Base-by-base conservation (phyloP, 53 echinoderm and acorn worm genomes). In the Zoroaster sp. region DNA sequence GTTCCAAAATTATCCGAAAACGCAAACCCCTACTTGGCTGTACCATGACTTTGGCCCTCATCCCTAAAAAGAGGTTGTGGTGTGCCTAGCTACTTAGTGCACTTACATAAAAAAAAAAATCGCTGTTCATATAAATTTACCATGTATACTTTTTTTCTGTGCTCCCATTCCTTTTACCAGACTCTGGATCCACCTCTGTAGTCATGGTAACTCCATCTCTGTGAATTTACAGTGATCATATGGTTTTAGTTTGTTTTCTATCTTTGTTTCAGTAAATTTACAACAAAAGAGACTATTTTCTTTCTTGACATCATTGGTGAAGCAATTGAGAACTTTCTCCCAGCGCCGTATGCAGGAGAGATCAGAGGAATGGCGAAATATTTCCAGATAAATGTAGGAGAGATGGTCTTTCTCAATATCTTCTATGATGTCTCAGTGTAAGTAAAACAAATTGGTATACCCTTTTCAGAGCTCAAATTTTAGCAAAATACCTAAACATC, bases 341-440 rank as follows among this genome's bases (percentile, higher is more conserved):
- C 97, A 3, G 35, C 79, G 14, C 97, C 97, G 0, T 97, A 97
- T 49, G 81, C 93, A 11, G 91, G 83, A 5, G 97, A 97, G 86
- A 94, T 97, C 43, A 88, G 47, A 51, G 94, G 97, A 0, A 91
- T 97, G 5, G 94, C 97, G 40, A 94, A 97, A 15, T 67, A 75
- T 12, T 13, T 92, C n/a, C 47, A 86, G 18, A 59, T 97, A 14
- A 87, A 82, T 6, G 49, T 94, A 14, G 97, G 97, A 15, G 89
- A 95, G 65, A 74, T 97, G 2, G 66, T 94, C 0, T 40, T 81
- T 1, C 15, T 92, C 1, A 97, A 94, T 68, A 90, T 95, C 44
- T 66, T 97, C 38, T 97, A 97, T 79, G 97, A 97, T 43, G 78
- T 95, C 73, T 81, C 91, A 25, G 89, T 93, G 92, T 92, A 88